Base-by-base conservation (phyloP, 2,888 invertebrate species). In the Synanthedon tipuliformis region DNA sequence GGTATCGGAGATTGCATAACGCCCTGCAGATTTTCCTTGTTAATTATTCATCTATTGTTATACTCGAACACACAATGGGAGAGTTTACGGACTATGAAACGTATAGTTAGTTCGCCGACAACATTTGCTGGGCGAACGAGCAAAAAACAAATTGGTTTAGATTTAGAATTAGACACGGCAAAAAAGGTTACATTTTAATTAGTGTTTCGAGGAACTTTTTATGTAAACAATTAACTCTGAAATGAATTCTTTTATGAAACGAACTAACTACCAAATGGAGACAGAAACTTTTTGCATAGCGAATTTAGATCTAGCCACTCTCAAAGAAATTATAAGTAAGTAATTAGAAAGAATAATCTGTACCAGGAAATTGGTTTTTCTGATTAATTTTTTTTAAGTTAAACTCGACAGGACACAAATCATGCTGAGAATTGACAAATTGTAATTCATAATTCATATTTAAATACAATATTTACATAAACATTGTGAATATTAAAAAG, bases 121-220 rank as follows among this genome's bases (percentile, higher is more conserved):
- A 53, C 54, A 59, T 57, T 56, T 55, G 45, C 40, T 50, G 34
- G 51, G 18, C 53, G 48, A 50, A 54, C 51, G 50, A 53, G 61
- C 69, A 82, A 82, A 82, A 83, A 83, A 78, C 76, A 78, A 81
- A 83, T 83, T 78, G 80, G 71, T 77, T 81, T 77, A 34, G 34
- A 34, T 34, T 34, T 34, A 10, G 34, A 34, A 2, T 34, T 34
- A 63, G 61, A 56, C 57, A 56, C 58, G 60, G 63, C 73, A 81
- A 82, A 83, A 81, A 82, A 65, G 55, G 61, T 74, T 74, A 83
- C 76, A 70, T 71, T 75, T 72, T 82, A 81, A 82, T 83, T 82
- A 81, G 70, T 65, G 69, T 64, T 59, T 55, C 59, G 63, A 69
- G 75, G 66, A 69, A 73, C 66, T 56, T 59, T 34, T 34, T 34